Conservation (phyloP, 35 echinoderm and acorn worm genomes). For the Stichopus chloronotus region DNA sequence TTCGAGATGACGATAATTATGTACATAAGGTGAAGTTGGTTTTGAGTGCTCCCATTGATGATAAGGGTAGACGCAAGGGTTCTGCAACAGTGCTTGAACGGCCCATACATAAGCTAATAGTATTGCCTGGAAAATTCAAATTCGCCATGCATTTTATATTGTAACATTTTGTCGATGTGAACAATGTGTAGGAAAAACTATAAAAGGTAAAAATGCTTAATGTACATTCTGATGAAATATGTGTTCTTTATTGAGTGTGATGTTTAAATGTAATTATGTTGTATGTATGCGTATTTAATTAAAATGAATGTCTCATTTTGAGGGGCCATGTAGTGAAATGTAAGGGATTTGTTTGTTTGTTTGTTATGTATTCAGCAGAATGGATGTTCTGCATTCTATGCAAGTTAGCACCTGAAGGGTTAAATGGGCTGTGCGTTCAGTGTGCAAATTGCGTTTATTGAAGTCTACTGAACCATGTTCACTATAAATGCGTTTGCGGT, state of each 20-base stretch:
- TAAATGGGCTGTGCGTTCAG: too few relatives aligned
- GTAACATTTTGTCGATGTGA: neutral
- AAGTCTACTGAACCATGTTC: too few relatives aligned
- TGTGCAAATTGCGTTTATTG: too few relatives aligned
- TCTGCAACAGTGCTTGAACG: conserved; percentile 36
- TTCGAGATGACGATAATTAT: conserved; percentile 21
- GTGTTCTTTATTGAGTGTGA: neutral
- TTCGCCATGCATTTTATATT: neutral
- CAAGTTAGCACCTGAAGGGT: too few relatives aligned
- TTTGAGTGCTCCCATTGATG: conserved; percentile 29
- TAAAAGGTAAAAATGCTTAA: too few relatives aligned
- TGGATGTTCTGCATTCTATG: too few relatives aligned
- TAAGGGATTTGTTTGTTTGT: too few relatives aligned
- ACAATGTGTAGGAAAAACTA: too few relatives aligned
- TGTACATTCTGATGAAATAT: neutral
- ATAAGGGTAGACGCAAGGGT: neutral
- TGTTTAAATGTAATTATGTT: neutral
- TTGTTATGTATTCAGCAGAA: too few relatives aligned
- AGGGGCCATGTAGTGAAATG: conserved; percentile 39
- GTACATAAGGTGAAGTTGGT: conserved; percentile 61
- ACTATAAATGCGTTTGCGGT: too few relatives aligned
- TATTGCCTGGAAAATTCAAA: conserved; percentile 41
- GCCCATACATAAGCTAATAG: conserved; percentile 65
- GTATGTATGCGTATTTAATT: too few relatives aligned
- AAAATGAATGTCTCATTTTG: conserved; percentile 42